Percentiles rank a stretch among this genome's conserved stretches.
Evolutionary conservation across 2,888 invertebrate species (phyloP).

Genomic region (Pocota personata): DNA sequence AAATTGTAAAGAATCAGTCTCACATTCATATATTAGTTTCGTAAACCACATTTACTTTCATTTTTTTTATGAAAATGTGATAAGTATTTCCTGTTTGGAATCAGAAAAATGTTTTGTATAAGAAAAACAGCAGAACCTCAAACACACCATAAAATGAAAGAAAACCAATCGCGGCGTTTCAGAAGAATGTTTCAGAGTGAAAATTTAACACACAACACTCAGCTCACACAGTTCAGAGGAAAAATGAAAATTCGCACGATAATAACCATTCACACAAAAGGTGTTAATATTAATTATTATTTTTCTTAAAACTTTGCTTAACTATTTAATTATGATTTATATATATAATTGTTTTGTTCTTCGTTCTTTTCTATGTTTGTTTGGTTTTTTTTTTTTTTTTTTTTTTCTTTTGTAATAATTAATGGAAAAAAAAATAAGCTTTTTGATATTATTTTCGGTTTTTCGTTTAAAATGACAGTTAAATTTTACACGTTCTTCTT

Average conservation of each 20-base stretch:
- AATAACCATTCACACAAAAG: constrained; percentile 71
- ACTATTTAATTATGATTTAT: constrained; percentile 61
- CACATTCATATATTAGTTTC: constrained; percentile 69
- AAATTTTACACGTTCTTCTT: constrained; percentile 42
- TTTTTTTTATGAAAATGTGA: constrained; percentile 35
- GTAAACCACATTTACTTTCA: constrained; percentile 51
- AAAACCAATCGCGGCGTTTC: constrained; percentile 25
- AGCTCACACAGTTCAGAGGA: constrained; percentile 5
- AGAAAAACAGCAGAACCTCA: constrained; percentile 31
- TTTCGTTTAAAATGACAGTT: constrained; percentile 40
- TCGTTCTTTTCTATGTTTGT: constrained; percentile 43
- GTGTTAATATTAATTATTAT: constrained; percentile 66
- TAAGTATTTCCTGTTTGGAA: constrained; percentile 10
- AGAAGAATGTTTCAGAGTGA: constrained; percentile 26
- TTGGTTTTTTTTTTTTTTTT: constrained; percentile 25
- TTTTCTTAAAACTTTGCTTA: constrained; percentile 67
- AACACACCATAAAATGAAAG: constrained; percentile 38
- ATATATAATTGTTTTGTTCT: constrained; percentile 54
- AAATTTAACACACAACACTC: constrained; percentile 4
- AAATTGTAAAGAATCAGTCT: constrained; percentile 74
- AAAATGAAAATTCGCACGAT: constrained; percentile 53
- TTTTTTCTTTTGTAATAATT: no score
- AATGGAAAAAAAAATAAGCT: constrained; percentile 5
- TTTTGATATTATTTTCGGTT: constrained; percentile 19
- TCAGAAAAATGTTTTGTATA: not conserved